Percentiles rank a stretch among this genome's conserved stretches.
Conservation (phyloP, 2,113 vertebrate species). For the Progne subis region DNA sequence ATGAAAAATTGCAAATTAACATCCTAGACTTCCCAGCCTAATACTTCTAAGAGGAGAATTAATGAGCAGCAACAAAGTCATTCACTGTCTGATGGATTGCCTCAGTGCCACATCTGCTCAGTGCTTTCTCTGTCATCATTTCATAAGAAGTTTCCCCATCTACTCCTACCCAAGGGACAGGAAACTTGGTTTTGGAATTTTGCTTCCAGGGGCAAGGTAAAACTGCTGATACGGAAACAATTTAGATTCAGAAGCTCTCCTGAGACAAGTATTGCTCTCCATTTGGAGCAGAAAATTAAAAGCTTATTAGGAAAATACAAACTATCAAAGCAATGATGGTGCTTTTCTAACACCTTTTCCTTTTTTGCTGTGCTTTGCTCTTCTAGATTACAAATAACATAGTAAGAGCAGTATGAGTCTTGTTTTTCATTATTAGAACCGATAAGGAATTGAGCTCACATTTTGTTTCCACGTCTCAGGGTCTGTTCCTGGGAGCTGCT, state of each 20-base stretch:
- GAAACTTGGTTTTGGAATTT: neutral
- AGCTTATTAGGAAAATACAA: conserved; percentile 4
- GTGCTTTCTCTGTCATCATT: neutral
- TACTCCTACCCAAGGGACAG: neutral
- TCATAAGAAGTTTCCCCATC: neutral
- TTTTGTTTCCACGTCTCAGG: neutral
- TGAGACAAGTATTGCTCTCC: neutral
- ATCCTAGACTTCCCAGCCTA: neutral
- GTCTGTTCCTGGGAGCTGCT: neutral
- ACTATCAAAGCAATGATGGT: neutral
- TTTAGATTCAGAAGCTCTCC: neutral
- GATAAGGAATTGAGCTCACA: neutral
- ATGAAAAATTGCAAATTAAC: neutral
- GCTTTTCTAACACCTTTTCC: neutral
- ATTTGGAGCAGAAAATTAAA: conserved; percentile 5
- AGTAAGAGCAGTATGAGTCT: neutral
- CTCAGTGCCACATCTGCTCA: neutral
- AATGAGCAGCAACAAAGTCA: neutral
- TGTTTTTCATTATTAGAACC: neutral
- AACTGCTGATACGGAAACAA: neutral
- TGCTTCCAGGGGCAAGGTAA: neutral
- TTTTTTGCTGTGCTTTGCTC: neutral
- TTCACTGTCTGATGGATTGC: accelerated
- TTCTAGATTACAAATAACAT: neutral
- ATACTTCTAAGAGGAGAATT: neutral